Percentiles rank a stretch among this genome's conserved stretches.
phyloP scores from a whole-genome alignment of 2,113 vertebrate genomes.

The Oceanites oceanicus region DNA sequence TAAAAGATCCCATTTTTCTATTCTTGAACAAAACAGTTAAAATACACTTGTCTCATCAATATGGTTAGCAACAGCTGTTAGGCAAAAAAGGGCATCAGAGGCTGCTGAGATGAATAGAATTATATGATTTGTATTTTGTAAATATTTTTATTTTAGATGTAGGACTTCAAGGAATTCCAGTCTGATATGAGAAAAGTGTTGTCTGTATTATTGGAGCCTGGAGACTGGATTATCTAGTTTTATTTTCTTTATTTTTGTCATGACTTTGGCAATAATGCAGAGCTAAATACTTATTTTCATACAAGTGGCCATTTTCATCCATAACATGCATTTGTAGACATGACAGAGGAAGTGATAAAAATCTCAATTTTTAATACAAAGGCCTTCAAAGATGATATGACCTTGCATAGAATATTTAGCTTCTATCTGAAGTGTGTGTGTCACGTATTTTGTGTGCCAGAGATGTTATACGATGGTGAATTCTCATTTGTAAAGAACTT shows the following conservation, averaged over 20 bases:
- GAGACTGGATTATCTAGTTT: neutral
- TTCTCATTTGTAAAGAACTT: neutral
- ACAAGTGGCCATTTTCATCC: neutral
- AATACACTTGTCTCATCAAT: neutral
- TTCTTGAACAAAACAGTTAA: neutral
- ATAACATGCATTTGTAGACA: neutral
- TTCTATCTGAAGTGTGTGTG: neutral
- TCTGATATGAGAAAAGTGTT: neutral
- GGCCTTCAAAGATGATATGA: neutral
- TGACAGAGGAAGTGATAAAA: neutral
- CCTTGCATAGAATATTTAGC: neutral
- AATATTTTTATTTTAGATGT: neutral
- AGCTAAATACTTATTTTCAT: neutral
- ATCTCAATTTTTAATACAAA: neutral
- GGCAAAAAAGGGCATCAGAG: neutral
- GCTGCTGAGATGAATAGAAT: neutral
- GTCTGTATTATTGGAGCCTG: neutral
- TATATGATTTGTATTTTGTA: neutral
- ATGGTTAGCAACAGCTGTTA: neutral
- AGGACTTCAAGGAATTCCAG: neutral
- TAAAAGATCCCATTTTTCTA: neutral
- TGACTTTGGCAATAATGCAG: neutral
- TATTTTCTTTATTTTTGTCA: neutral
- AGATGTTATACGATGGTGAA: neutral
- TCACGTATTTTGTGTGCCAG: neutral